Evolutionary conservation across 2,888 invertebrate species (phyloP), one percentile per base, ranked within the genome.

Genomic region (Allolobophora icterica): DNA sequence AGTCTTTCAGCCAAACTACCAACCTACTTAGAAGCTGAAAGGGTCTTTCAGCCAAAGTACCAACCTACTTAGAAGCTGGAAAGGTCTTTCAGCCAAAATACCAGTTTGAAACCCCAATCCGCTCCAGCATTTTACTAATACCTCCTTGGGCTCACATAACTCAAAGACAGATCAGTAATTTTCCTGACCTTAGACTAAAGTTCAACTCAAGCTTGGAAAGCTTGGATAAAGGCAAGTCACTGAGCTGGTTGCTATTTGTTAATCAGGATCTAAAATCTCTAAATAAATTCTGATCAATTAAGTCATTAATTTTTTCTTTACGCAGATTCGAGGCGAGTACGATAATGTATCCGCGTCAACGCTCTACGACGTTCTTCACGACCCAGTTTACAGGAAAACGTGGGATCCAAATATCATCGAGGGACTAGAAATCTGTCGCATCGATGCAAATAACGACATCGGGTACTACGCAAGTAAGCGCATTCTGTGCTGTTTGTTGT

Each of bases 401-500:
- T 98, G 98, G 98, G 98, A 98, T 96, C 97, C 97, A 90, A 97
- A 98, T 95, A 98, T 98, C 98, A 96, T 97, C 93, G 97, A 97
- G 89, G 97, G 97, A 0, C 97, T 97, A 94, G 98, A 98, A 95
- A 97, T 98, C 92, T 98, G 98, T 19, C 97, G 97, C 95, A 96
- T 98, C 94, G 98, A 98, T 96, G 98, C 98, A 42, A 98, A 98
- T 96, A 98, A 98, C 94, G 98, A 98, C 95, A 97, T 98, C 92
- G 98, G 98, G 87, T 98, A 98, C 95, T 98, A 98, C 96, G 97
- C 98, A 93, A 97, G 98, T 98, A 94, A 96, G 95, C 13, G n/a
- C 8, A n/a, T 71, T n/a, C 17, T n/a, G 4, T 71, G 71, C 71
- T 71, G n/a, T 24, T 52, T 24, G 2, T 5, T 24, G 24, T 52